These are phyloP conservation scores for Trissonchulus latispiculum DNA, from an alignment of 2,888 invertebrate genomes.

Conservation along the genomic window DNA sequence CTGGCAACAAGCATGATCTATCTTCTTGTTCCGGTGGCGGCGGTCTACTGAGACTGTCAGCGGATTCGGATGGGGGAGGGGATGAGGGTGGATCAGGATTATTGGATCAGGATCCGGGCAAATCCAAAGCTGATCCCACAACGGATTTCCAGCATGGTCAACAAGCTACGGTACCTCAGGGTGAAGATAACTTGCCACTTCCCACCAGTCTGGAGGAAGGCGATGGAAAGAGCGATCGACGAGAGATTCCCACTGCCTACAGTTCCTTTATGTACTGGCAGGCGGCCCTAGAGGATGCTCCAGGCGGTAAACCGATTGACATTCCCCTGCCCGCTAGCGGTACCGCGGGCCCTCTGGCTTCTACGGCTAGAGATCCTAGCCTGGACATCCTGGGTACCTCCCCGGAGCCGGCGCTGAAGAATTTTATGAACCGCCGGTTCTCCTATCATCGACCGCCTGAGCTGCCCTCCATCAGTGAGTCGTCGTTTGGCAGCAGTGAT, in stretches of 20 bases:
- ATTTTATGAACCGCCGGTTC: slow-evolving; percentile 7
- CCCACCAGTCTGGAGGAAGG: background rate
- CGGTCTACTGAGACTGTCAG: background rate
- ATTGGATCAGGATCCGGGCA: background rate
- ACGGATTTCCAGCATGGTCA: too few species aligned
- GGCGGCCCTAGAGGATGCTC: background rate
- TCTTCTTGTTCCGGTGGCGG: background rate
- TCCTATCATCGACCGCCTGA: background rate
- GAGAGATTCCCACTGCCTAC: background rate
- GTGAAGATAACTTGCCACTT: background rate
- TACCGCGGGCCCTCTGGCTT: background rate
- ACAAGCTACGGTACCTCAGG: background rate
- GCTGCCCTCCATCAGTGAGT: background rate
- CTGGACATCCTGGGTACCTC: background rate
- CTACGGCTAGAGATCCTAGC: background rate
- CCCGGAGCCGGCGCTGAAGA: background rate
- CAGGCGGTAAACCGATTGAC: background rate
- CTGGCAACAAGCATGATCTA: background rate
- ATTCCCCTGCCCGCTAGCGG: background rate
- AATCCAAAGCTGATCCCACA: background rate
- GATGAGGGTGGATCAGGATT: too few species aligned
- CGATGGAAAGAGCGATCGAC: background rate
- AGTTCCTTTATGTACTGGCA: background rate
- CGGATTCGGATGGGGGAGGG: too few species aligned
- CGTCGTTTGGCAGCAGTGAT: too few species aligned